A percentile compares a stretch with the other conserved stretches of the same genome.
Evolutionary conservation across 2,113 vertebrate species (phyloP).

Genomic region (Ammodytes marinus): DNA sequence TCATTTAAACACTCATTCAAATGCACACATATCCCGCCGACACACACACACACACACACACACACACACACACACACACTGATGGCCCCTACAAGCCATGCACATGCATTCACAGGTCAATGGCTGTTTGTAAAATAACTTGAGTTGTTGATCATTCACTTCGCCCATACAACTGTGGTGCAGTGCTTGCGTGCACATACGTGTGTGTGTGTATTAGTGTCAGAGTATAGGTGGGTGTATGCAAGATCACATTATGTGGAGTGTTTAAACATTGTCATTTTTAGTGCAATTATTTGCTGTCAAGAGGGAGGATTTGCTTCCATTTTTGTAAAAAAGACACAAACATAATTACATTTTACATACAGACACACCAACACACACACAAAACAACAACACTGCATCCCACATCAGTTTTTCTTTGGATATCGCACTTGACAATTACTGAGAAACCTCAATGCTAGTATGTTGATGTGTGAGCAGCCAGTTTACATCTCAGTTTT

Average conservation of each 20-base stretch:
- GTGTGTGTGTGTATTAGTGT: conserved; percentile 35
- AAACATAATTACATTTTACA: conserved; percentile 62
- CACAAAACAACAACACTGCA: conserved; percentile 50
- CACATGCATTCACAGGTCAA: conserved; percentile 70
- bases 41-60: not conserved
- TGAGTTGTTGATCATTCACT: conserved; percentile 57
- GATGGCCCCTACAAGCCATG: conserved; percentile 14
- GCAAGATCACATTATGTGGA: conserved; percentile 67
- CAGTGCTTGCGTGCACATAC: not conserved
- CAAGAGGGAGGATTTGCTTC: conserved; percentile 82
- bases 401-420: conserved; percentile 64
- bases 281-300: conserved; percentile 75
- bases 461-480: not conserved
- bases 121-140: conserved; percentile 73
- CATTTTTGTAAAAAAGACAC: conserved; percentile 72
- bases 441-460: conserved; percentile 42
- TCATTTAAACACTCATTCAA: conserved; percentile 3
- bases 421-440: conserved; percentile 65
- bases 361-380: conserved; percentile 35
- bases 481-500: conserved; percentile 17
- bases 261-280: conserved; percentile 75
- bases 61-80: conserved; percentile 6
- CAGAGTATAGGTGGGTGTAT: conserved; percentile 48
- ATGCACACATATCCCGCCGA: not conserved
- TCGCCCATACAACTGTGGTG: conserved; percentile 57